Evolutionary conservation across 2,113 vertebrate genomes (phyloP).

Genomic region (Theristicus caerulescens): DNA sequence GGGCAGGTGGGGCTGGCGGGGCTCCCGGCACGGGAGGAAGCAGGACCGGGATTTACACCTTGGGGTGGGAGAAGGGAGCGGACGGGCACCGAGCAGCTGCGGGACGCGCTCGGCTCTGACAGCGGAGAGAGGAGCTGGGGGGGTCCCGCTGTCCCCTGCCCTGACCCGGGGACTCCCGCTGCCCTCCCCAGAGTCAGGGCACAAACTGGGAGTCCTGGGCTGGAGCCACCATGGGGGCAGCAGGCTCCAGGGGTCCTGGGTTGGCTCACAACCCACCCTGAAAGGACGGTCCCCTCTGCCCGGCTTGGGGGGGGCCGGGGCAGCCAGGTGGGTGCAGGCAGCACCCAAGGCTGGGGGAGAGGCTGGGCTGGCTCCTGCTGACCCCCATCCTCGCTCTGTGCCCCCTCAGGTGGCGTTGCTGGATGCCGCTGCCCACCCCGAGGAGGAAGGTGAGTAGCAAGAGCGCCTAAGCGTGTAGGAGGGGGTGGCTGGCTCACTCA

Average conservation of each 20-base stretch:
- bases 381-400: background rate
- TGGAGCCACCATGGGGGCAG: background rate
- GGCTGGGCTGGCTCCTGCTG: background rate
- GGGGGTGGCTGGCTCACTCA: background rate
- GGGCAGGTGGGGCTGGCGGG: background rate
- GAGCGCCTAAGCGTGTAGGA: rapidly evolving
- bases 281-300: background rate
- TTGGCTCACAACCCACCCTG: background rate
- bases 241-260: background rate
- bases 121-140: background rate
- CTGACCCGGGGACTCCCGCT: rapidly evolving
- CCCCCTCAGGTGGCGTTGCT: conserved; percentile 1
- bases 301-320: rapidly evolving
- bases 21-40: background rate
- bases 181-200: too few relatives aligned
- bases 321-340: background rate
- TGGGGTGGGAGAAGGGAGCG: background rate
- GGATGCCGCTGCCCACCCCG: background rate
- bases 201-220: background rate
- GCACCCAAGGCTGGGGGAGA: background rate
- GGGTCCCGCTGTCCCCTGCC: background rate
- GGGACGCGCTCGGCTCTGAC: rapidly evolving
- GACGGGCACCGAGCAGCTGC: rapidly evolving
- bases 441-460: conserved; percentile 48
- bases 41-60: background rate